Evolutionary conservation across 1,140 invertebrate genomes (phyloP).

Genomic region (Hypothenemus hampei): DNA sequence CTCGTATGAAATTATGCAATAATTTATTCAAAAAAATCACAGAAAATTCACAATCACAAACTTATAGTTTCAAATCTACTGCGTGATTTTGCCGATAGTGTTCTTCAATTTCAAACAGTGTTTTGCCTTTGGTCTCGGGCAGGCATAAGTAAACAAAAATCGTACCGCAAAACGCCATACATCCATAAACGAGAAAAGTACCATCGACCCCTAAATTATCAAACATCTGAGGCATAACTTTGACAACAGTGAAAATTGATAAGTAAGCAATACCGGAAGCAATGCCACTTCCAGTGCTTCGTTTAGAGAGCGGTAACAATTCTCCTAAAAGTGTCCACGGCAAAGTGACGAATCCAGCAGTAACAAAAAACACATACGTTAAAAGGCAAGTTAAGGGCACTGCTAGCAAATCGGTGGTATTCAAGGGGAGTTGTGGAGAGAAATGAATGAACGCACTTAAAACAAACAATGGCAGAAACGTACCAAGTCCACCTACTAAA

Average conservation of each 20-base stretch:
- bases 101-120: constrained; percentile 69
- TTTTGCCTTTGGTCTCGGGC: constrained; percentile 76
- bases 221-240: constrained; percentile 61
- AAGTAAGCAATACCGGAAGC: constrained; percentile 60
- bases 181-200: constrained; percentile 65
- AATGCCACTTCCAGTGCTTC: constrained; percentile 57
- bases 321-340: constrained; percentile 68
- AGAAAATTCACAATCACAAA: not conserved
- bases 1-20: not conserved
- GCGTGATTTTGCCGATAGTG: constrained; percentile 41
- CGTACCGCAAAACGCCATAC: constrained; percentile 58
- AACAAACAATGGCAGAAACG: constrained; percentile 50
- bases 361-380: constrained; percentile 53
- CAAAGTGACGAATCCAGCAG: constrained; percentile 56
- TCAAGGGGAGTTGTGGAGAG: not conserved
- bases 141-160: constrained; percentile 60
- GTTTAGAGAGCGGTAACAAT: constrained; percentile 53
- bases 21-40: constrained; percentile 2
- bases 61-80: constrained; percentile 2
- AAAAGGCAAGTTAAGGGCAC: constrained; percentile 51
- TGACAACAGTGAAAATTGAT: constrained; percentile 65
- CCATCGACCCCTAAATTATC: constrained; percentile 52
- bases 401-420: not conserved
- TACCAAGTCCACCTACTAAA: constrained; percentile 55
- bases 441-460: constrained; percentile 43